Evolutionary conservation across 1,140 invertebrate species (phyloP).

Genomic region (Phymorhynchus buccinoides): DNA sequence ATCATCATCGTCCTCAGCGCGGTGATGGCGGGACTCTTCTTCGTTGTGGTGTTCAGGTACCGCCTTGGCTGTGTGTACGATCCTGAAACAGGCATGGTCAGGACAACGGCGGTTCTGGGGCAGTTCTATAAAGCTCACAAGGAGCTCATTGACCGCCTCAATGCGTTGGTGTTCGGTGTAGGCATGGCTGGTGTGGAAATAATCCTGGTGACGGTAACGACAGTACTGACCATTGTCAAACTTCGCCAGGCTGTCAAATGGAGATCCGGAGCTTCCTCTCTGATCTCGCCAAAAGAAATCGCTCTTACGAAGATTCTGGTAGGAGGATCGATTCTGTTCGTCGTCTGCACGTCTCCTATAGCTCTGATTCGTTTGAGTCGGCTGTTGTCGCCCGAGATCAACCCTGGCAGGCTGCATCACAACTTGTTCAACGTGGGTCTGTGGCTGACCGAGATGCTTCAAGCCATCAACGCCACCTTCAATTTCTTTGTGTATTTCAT

Average conservation of each 20-base stretch:
- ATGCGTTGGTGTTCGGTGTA: neutral
- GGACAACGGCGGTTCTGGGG: neutral
- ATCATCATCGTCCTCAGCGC: neutral
- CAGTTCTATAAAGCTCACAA: neutral
- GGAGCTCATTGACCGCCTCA: neutral
- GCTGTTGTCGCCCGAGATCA: neutral
- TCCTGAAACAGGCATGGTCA: too few relatives aligned
- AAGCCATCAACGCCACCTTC: neutral
- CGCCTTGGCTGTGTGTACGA: neutral
- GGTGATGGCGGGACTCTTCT: neutral
- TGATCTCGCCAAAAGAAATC: neutral
- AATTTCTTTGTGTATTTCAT: constrained; percentile 1
- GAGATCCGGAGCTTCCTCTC: neutral
- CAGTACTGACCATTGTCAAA: neutral
- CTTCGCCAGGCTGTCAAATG: neutral
- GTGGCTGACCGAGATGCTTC: neutral
- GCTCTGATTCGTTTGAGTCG: neutral
- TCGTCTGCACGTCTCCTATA: neutral
- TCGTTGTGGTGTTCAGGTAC: neutral
- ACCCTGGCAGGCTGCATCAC: neutral
- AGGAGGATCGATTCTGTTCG: neutral
- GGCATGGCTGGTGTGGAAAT: neutral
- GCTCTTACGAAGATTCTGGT: constrained; percentile 23
- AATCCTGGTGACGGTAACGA: neutral
- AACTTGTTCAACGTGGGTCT: neutral